phyloP scores from a whole-genome alignment of 37 sponge, comb jelly and placozoan species.

The Geodia barretti region DNA sequence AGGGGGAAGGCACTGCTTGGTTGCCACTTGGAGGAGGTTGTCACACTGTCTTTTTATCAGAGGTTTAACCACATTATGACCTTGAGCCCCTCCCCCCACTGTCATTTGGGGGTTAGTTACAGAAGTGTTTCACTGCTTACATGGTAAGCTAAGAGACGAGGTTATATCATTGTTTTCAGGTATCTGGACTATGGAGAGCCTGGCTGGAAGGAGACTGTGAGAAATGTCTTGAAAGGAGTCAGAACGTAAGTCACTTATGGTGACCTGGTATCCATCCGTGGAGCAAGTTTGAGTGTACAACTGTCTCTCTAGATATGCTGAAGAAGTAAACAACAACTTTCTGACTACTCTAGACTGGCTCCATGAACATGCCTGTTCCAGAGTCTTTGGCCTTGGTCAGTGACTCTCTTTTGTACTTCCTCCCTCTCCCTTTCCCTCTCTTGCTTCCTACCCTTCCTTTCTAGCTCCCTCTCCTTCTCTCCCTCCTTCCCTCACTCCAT shows the following conservation, averaged over 20 bases:
- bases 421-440: background rate
- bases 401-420: background rate
- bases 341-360: constrained; percentile 90
- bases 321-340: constrained; percentile 86
- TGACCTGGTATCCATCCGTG: background rate
- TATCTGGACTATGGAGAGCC: constrained; percentile 94
- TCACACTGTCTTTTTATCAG: too few species aligned
- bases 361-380: constrained; percentile 96
- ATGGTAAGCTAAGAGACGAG: too few species aligned
- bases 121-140: too few species aligned
- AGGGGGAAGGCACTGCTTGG: too few species aligned
- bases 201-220: constrained; percentile 57
- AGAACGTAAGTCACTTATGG: constrained; percentile 68
- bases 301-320: constrained; percentile 71
- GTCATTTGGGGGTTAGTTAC: too few species aligned
- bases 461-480: background rate
- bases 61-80: background rate
- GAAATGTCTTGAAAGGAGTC: constrained; percentile 58
- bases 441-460: background rate
- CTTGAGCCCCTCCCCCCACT: background rate
- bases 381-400: constrained; percentile 91
- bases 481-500: background rate
- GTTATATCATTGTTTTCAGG: constrained; percentile 36
- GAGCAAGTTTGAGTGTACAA: background rate
- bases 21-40: too few species aligned